Evolutionary conservation across 2,797 vertebrate genomes (phyloP).

Genomic region (Micromesistius poutassou): DNA sequence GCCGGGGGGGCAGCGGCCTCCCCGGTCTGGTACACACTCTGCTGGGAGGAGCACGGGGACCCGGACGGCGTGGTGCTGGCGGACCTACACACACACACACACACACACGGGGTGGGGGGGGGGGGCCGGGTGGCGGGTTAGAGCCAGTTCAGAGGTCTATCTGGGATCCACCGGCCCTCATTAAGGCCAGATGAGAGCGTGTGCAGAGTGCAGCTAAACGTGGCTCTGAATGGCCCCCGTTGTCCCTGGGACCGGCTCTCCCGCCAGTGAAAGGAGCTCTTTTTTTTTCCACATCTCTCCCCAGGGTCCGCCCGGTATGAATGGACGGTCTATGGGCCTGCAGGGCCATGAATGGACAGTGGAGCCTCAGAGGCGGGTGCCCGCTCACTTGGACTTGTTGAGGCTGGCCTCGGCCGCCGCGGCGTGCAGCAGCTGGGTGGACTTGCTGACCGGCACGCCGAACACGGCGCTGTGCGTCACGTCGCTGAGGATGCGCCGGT

Average conservation of each 20-base stretch:
- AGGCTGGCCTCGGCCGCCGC: conserved; percentile 95
- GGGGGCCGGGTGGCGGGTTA: too few relatives aligned
- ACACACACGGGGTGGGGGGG: too few relatives aligned
- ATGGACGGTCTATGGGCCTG: conserved; percentile 50
- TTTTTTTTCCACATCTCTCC: conserved; percentile 35
- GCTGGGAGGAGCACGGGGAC: conserved; percentile 94
- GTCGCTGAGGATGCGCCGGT: conserved; percentile 94
- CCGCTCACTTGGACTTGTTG: conserved; percentile 94
- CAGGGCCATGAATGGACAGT: conserved; percentile 51
- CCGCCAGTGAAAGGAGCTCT: conserved; percentile 39
- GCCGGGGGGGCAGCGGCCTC: conserved; percentile 60
- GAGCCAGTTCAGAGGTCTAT: not conserved
- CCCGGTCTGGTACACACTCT: conserved; percentile 87
- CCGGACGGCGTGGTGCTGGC: conserved; percentile 97
- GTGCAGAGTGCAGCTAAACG: conserved; percentile 37
- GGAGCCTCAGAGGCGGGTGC: conserved; percentile 42
- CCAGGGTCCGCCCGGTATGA: conserved; percentile 44
- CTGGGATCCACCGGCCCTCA: conserved; percentile 9
- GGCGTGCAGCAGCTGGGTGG: conserved; percentile 92
- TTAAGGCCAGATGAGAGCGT: conserved; percentile 32
- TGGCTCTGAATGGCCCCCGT: conserved; percentile 46
- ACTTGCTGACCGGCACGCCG: conserved; percentile 95
- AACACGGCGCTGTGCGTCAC: conserved; percentile 96
- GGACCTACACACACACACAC: conserved; percentile 72
- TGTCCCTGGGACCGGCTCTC: conserved; percentile 34